Conservation (phyloP, 2,888 invertebrate genomes). For the Dendrolimus houi region DNA sequence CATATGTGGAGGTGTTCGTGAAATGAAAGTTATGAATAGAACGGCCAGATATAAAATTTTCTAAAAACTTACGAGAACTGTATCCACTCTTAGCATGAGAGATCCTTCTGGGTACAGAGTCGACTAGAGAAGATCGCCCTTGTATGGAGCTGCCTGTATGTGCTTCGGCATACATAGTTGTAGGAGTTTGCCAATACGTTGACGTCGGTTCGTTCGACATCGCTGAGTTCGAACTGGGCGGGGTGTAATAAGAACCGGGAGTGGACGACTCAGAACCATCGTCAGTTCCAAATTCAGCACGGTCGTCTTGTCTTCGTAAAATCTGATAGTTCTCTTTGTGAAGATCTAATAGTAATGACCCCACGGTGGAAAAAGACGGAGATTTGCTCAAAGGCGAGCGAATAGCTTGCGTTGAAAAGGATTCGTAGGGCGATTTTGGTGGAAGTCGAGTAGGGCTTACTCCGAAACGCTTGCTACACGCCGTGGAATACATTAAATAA, state of each 20-base stretch:
- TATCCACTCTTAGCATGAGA: constrained; percentile 19
- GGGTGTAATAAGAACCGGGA: constrained; percentile 8
- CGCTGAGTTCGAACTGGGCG: constrained; percentile 13
- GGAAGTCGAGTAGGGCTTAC: constrained; percentile 4
- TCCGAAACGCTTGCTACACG: constrained; percentile 9
- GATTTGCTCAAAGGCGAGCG: not conserved
- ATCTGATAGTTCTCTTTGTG: constrained; percentile 8
- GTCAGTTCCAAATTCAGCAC: constrained; percentile 1
- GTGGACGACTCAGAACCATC: constrained; percentile 3
- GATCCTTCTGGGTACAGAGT: constrained; percentile 7
- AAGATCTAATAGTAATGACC: constrained; percentile 8
- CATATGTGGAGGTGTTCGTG: too few relatives aligned
- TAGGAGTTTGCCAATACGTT: constrained; percentile 22
- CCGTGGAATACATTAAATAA: constrained; percentile 34
- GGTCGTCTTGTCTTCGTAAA: constrained; percentile 3
- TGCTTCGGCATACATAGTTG: constrained; percentile 22
- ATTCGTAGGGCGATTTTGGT: constrained; percentile 3
- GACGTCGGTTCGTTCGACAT: constrained; percentile 1
- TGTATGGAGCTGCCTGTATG: constrained; percentile 6
- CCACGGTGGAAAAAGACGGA: constrained; percentile 1
- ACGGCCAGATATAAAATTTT: too few relatives aligned
- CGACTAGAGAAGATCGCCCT: not conserved
- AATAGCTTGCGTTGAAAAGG: constrained; percentile 1
- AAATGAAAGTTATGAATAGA: too few relatives aligned
- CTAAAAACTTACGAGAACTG: constrained; percentile 29